Conservation (phyloP, 2,888 invertebrate genomes). For the Noctuana brunneofusca region DNA sequence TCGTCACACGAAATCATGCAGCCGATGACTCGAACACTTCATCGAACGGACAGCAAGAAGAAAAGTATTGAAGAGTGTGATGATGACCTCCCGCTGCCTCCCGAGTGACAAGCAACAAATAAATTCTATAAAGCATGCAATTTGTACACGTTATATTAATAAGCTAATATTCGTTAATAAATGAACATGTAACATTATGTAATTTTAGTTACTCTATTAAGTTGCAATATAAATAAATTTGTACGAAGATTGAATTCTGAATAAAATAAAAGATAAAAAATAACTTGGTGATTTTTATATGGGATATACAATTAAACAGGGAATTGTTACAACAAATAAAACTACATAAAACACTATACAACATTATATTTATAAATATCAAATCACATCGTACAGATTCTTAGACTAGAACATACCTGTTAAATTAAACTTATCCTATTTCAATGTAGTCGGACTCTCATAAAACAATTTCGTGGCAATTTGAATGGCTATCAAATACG, state of each 20-base stretch:
- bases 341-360: slow-evolving; percentile 11
- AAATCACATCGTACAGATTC: slow-evolving; percentile 45
- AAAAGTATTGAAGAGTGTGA: slow-evolving; percentile 63
- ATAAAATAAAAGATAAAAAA: not conserved
- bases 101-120: slow-evolving; percentile 52
- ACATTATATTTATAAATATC: slow-evolving; percentile 42
- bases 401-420: slow-evolving; percentile 47
- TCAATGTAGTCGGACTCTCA: not conserved
- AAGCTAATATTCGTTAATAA: not conserved
- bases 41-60: slow-evolving; percentile 55
- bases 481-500: slow-evolving; percentile 2
- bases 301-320: not conserved
- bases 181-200: too few relatives aligned
- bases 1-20: slow-evolving; percentile 52
- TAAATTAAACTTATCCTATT: not conserved
- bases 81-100: slow-evolving; percentile 75
- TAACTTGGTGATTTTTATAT: not conserved
- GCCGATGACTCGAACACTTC: slow-evolving; percentile 48
- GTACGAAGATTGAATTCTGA: not conserved
- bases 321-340: slow-evolving; percentile 8
- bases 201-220: too few relatives aligned
- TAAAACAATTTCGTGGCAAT: not conserved
- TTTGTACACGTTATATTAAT: not conserved
- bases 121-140: not conserved
- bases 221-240: too few relatives aligned